phyloP scores from a whole-genome alignment of 2,113 vertebrate genomes.

The Aldabrachelys gigantea region DNA sequence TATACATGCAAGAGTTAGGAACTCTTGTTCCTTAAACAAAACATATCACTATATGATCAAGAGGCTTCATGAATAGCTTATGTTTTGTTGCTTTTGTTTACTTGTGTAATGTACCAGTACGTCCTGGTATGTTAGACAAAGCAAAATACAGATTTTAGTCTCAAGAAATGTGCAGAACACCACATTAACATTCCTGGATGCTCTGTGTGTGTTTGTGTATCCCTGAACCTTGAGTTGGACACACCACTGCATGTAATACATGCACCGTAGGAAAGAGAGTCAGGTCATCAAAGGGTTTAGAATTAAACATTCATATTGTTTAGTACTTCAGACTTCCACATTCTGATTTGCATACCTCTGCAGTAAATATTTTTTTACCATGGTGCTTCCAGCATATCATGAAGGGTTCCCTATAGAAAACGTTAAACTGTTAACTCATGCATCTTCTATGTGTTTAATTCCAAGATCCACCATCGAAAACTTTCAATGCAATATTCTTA shows the following conservation, averaged over 20 bases:
- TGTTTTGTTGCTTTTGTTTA: neutral
- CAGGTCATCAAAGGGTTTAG: neutral
- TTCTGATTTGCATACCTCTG: neutral
- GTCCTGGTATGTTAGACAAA: neutral
- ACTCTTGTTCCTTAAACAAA: neutral
- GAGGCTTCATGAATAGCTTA: neutral
- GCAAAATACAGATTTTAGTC: neutral
- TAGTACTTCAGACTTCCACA: neutral
- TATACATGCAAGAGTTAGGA: neutral
- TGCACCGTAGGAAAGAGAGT: neutral
- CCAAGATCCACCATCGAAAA: neutral
- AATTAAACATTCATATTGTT: neutral
- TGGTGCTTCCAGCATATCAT: neutral
- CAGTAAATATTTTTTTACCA: neutral
- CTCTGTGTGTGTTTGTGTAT: neutral
- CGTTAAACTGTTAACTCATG: constrained; percentile 11
- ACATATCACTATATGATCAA: neutral
- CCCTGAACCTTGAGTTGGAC: neutral
- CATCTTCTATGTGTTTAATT: constrained; percentile 32
- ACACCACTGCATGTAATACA: neutral
- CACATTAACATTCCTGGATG: neutral
- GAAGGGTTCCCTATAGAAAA: neutral
- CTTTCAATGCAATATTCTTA: constrained; percentile 45
- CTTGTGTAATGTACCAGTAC: neutral
- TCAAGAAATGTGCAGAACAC: neutral